Base-by-base conservation (phyloP, 2,113 vertebrate genomes). In the Mohoua ochrocephala region DNA sequence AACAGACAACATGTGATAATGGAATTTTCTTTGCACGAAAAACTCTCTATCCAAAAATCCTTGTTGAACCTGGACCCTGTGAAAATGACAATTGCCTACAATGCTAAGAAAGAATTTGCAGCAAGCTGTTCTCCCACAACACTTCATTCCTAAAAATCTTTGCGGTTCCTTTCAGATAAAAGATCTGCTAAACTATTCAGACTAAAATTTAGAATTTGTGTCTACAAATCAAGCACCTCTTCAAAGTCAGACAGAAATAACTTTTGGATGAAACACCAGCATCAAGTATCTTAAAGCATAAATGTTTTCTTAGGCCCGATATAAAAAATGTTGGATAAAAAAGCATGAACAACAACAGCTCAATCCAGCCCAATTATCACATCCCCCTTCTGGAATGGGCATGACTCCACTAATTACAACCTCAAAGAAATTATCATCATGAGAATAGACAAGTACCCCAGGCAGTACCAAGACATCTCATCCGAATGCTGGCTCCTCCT, bases 351-450 rank as follows among this genome's bases (percentile, higher is more conserved):
- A 78, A 45, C 69, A 91, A 57, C 70, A 94, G 75, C 65, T 80
- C 45, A 84, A 84, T 68, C 47, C 54, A 88, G 47, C 53, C 80
- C 67, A 68, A 50, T 64, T 56, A 90, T 69, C 30, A 35, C 31
- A 22, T 31, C n/a, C 52, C 10, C 10, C 47, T 82, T 91, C 28
- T 79, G 78, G 80, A 86, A 87, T 2, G 39, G 61, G 87, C 67
- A 65, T 27, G 77, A 76, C 85, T 87, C 64, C 84, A 79, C 90
- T 96, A 95, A 97, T 97, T 96, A 95, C 87, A 96, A 57, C 82
- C 90, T 95, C 59, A 23, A 84, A 91, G 91, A 86, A 70, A 24
- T 17, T 19, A 86, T 73, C 67, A 57, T 93, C 82, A 97, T 93
- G 6, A 47, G 77, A 96, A 91, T 13, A 91, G 95, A 95, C 96